phyloP scores from a whole-genome alignment of 2,888 invertebrate species.

The Biston stratarius region DNA sequence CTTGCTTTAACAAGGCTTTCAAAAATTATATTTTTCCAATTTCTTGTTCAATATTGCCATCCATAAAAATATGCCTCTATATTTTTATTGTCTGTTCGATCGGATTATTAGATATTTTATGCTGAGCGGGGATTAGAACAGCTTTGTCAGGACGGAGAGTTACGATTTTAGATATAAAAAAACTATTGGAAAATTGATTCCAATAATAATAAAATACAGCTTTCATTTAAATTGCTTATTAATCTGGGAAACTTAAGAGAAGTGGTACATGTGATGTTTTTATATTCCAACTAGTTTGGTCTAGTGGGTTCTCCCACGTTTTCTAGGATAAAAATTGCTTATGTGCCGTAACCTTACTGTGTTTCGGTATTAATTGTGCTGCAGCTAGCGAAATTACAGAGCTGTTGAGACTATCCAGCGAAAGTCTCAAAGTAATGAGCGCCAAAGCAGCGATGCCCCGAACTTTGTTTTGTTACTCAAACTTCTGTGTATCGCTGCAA shows the following conservation, averaged over 20 bases:
- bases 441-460: too few relatives aligned
- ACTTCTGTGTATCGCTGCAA: too few relatives aligned
- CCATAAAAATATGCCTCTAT: slow-evolving; percentile 21
- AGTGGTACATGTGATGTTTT: not conserved
- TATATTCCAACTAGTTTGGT: not conserved
- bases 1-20: slow-evolving; percentile 10
- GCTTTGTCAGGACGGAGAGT: slow-evolving; percentile 10
- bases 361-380: too few relatives aligned
- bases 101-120: slow-evolving; percentile 27
- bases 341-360: too few relatives aligned
- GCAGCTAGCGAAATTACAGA: too few relatives aligned
- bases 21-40: slow-evolving; percentile 32
- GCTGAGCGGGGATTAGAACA: slow-evolving; percentile 25
- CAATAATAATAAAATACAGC: slow-evolving; percentile 8
- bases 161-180: slow-evolving; percentile 28
- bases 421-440: too few relatives aligned
- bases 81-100: slow-evolving; percentile 24
- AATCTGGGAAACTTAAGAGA: slow-evolving; percentile 21
- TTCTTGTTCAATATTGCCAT: slow-evolving; percentile 24
- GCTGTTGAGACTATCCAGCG: too few relatives aligned
- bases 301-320: too few relatives aligned
- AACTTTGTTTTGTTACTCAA: too few relatives aligned
- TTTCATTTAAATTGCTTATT: slow-evolving; percentile 23
- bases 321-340: too few relatives aligned
- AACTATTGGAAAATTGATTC: slow-evolving; percentile 28